phyloP scores from a whole-genome alignment of 1,140 invertebrate genomes.

The Propsilocerus akamusi region DNA sequence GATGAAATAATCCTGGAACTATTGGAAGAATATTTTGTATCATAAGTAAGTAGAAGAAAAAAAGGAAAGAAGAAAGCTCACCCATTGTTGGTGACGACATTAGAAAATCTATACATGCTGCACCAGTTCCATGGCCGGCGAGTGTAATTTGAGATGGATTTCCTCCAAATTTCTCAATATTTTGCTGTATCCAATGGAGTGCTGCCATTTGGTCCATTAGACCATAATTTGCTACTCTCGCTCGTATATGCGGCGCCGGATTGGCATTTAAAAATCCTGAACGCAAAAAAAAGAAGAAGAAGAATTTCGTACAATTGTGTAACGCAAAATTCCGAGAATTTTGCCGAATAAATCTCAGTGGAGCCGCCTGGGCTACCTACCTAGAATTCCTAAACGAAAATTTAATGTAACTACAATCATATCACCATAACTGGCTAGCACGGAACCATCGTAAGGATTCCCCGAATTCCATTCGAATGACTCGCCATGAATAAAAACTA shows the following conservation, averaged over 20 bases:
- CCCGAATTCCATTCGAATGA: conserved; percentile 89
- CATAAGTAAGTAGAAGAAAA: conserved; percentile 8
- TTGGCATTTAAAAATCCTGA: conserved; percentile 77
- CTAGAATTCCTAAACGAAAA: conserved; percentile 87
- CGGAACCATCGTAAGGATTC: conserved; percentile 86
- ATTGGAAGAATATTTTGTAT: conserved; percentile 38
- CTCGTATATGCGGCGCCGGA: conserved; percentile 56
- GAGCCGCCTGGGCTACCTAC: conserved; percentile 30
- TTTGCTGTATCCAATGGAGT: conserved; percentile 85
- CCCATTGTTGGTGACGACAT: conserved; percentile 83
- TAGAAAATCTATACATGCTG: conserved; percentile 85
- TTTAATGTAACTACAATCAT: conserved; percentile 91
- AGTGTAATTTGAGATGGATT: conserved; percentile 86
- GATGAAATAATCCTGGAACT: conserved; percentile 73
- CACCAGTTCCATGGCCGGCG: conserved; percentile 87
- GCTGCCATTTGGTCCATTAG: conserved; percentile 91
- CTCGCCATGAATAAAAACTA: conserved; percentile 89
- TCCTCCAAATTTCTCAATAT: conserved; percentile 80
- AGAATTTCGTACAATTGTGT: conserved; percentile 3
- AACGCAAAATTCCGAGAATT: background rate
- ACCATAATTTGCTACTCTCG: conserved; percentile 80
- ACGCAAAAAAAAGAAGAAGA: conserved; percentile 17
- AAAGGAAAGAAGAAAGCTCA: conserved; percentile 26
- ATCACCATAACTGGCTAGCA: conserved; percentile 76
- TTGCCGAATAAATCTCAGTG: background rate